phyloP scores from a whole-genome alignment of 2,888 invertebrate genomes.

The Piscicola geometra region DNA sequence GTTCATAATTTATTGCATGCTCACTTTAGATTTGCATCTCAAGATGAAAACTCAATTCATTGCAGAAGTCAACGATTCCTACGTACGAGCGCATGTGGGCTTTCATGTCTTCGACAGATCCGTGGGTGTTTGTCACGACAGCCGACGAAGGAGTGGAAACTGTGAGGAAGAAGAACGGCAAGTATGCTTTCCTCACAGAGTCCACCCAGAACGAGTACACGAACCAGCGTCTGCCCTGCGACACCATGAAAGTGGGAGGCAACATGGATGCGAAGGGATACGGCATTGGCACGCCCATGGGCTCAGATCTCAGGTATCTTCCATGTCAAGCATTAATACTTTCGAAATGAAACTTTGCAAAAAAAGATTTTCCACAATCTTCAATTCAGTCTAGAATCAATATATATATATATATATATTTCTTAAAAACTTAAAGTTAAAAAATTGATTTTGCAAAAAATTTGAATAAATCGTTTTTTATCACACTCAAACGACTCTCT shows the following conservation, averaged over 20 bases:
- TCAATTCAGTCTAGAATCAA: no score
- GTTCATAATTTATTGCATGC: no score
- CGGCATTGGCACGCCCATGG: slow-evolving; percentile 86
- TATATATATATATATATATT: no score
- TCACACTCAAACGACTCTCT: no score
- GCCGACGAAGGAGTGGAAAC: slow-evolving; percentile 76
- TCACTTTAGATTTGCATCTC: no score
- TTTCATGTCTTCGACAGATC: slow-evolving; percentile 79
- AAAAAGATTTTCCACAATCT: no score
- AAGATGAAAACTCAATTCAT: background rate
- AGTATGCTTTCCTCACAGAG: slow-evolving; percentile 60
- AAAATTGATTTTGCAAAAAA: no score
- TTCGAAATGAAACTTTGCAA: no score
- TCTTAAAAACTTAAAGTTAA: no score
- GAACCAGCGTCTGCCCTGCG: slow-evolving; percentile 73
- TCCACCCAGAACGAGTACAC: slow-evolving; percentile 70
- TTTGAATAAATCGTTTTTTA: no score
- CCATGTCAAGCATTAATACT: no score
- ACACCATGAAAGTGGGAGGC: slow-evolving; percentile 66
- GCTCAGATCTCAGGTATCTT: slow-evolving; percentile 86
- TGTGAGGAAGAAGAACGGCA: slow-evolving; percentile 64
- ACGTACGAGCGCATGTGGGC: slow-evolving; percentile 88
- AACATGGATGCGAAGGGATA: slow-evolving; percentile 79
- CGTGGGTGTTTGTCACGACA: slow-evolving; percentile 67
- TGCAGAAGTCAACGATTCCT: slow-evolving; percentile 75